Evolutionary conservation across 2,888 invertebrate genomes (phyloP), one percentile per base, ranked within the genome.

Genomic region (Tenthredo mesomela): DNA sequence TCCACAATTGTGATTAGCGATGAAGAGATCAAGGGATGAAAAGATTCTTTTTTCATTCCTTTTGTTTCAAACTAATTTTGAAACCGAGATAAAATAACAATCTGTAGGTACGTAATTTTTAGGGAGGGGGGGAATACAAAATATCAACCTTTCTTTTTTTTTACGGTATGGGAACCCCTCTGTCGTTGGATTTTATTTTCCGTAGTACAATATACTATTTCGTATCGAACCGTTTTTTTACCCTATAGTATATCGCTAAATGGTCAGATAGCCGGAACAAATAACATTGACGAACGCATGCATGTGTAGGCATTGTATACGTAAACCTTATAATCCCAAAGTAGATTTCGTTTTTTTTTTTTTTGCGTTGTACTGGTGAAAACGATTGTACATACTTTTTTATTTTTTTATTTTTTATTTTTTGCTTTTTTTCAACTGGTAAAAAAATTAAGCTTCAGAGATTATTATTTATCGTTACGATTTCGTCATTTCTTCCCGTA

Each of bases 101-200:
- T n/a, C n/a, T 54, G n/a, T n/a, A n/a, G n/a, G 6, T 33, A 29
- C 54, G 7, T n/a, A 6, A 54, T n/a, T 54, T 54, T 67, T 29
- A 29, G 29, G n/a, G 15, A 7, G 18, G 15, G 29, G n/a, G 15
- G 18, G 18, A 29, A 33, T 67, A 33, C 6, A 67, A 18, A 18
- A 67, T 29, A 29, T 29, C 67, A 67, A 67, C 67, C 25, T 29
- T 29, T 67, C 10, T 67, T 33, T 37, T 33, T n/a, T n/a, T 67
- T 67, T 67, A 67, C 25, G 29, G 15, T 10, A 29, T 67, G 0
- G 25, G 67, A 15, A 43, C n/a, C n/a, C 18, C n/a, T 21, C 15
- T 75, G 75, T 75, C 43, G 75, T 75, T 75, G 47, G 75, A 75
- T 75, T 75, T 75, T 75, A 75, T 75, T 75, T 75, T 3, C 10